Evolutionary conservation across 2,888 invertebrate species (phyloP).

Genomic region (Dione vanillae): DNA sequence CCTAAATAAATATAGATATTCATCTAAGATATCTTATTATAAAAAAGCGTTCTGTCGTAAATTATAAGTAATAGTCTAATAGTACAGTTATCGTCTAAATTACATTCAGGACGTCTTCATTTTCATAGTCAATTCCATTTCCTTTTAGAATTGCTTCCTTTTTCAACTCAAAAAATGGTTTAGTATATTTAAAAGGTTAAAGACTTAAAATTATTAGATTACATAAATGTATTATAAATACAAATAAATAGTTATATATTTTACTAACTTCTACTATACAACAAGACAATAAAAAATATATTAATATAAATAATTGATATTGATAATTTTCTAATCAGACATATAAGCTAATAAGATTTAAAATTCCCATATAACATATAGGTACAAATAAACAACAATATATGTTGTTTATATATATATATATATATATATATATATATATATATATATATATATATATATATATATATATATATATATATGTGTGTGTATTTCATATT

Average conservation of each 20-base stretch:
- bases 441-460: too few relatives aligned
- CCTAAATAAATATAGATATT: slow-evolving; percentile 46
- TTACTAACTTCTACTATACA: too few relatives aligned
- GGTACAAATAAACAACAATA: too few relatives aligned
- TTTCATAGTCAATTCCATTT: slow-evolving; percentile 60
- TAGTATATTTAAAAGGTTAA: not conserved
- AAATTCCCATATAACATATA: not conserved
- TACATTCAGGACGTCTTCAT: slow-evolving; percentile 62
- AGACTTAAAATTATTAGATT: not conserved
- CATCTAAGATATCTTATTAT: slow-evolving; percentile 75
- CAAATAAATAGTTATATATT: too few relatives aligned
- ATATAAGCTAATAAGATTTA: not conserved
- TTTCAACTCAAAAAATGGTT: not conserved
- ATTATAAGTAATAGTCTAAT: slow-evolving; percentile 67
- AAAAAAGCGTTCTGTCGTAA: slow-evolving; percentile 75
- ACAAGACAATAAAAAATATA: too few relatives aligned
- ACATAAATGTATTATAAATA: too few relatives aligned
- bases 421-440: too few relatives aligned
- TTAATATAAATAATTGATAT: too few relatives aligned
- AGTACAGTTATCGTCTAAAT: slow-evolving; percentile 65
- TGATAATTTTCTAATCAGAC: not conserved
- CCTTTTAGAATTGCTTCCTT: slow-evolving; percentile 24
- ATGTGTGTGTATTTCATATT: too few relatives aligned
- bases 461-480: too few relatives aligned
- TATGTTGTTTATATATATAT: too few relatives aligned